Evolutionary conservation across 2,797 vertebrate genomes (phyloP), one percentile per base, ranked within the genome.

Genomic region (Amazona finschi): DNA sequence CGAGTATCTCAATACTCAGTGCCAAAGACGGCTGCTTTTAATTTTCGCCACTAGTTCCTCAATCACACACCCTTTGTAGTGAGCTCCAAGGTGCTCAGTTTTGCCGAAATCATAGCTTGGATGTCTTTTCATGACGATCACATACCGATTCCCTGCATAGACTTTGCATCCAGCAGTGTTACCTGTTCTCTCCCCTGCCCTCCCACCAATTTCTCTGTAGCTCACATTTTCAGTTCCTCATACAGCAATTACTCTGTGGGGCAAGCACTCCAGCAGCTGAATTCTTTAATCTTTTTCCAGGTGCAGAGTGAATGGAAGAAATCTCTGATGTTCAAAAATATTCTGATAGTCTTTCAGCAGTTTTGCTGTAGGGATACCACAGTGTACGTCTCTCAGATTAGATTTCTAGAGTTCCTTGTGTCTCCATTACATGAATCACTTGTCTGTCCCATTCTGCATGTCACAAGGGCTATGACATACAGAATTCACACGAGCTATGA

Each of bases 281-380:
- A 87, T 77, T 94, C 86, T 97, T 95, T 93, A 74, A 94, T 92
- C 86, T 76, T 85, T 89, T 85, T 93, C 90, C 94, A 95, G 81
- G 67, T 90, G 84, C 60, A 67, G 60, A 81, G 31, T 27, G 64
- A 69, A 78, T 95, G 72, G 65, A 94, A 96, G 78, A 93, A 85
- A 85, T 53, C n/a, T 85, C 74, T 94, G 71, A 43, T 69, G 71
- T 95, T 90, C 86, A 95, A 95, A 97, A 89, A 74, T 52, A 58
- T 92, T 94, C 82, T 87, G 25, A 85, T 92, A 90, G 90, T 60
- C 28, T 93, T 90, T 87, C 69, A 67, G 49, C 47, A 80, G 49
- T 69, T 93, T 94, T 80, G 60, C 67, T 95, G 52, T 83, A 92
- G 90, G 86, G 75, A 61, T 89, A 62, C 30, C 38, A 41, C 33